These are phyloP conservation scores for Sceloporus undulatus DNA, from an alignment of 2,113 vertebrate species.

Conservation along the genomic window DNA sequence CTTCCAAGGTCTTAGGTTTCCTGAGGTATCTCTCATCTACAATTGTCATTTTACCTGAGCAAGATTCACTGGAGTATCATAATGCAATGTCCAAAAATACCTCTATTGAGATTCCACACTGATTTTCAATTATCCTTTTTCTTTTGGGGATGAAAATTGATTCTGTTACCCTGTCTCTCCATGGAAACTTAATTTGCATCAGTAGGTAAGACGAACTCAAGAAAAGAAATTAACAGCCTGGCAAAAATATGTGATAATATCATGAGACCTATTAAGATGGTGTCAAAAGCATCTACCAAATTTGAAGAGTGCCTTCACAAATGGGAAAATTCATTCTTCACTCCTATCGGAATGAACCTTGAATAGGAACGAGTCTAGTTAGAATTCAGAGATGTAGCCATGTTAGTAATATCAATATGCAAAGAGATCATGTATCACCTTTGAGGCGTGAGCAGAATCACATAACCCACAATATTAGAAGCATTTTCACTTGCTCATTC, in stretches of 20 bases:
- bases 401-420: too few species aligned
- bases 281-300: neutral
- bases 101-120: neutral
- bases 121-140: constrained; percentile 8
- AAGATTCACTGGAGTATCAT: neutral
- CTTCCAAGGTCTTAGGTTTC: neutral
- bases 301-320: neutral
- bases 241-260: neutral
- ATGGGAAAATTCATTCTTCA: neutral
- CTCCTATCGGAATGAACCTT: constrained; percentile 6
- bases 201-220: neutral
- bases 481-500: too few species aligned
- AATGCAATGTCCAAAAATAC: constrained; percentile 3
- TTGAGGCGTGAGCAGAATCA: too few species aligned
- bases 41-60: neutral
- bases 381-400: too few species aligned
- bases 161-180: neutral
- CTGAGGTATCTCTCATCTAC: neutral
- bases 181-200: constrained; percentile 1
- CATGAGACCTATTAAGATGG: constrained; percentile 26
- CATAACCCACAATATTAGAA: too few species aligned
- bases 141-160: neutral
- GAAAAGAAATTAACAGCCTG: neutral
- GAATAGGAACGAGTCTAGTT: constrained; percentile 24
- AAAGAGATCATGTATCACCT: too few species aligned